A percentile compares a stretch with the other conserved stretches of the same genome.
Conservation (phyloP, 2,797 vertebrate genomes). For the Poecilia picta region DNA sequence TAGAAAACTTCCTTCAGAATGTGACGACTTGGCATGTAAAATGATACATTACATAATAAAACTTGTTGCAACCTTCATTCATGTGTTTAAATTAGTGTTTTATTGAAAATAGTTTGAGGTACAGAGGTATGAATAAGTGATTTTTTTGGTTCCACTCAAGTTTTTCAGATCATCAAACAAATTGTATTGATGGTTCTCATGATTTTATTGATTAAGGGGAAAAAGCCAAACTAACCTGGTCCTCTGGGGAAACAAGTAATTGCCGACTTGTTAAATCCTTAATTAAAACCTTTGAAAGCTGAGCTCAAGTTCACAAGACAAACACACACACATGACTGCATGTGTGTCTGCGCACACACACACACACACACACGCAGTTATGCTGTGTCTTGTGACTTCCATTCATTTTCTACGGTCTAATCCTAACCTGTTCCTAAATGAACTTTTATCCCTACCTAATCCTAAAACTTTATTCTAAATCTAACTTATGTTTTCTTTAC, state of each 20-base stretch:
- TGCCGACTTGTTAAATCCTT: neutral
- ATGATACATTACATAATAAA: neutral
- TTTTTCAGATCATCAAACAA: neutral
- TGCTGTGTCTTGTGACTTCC: no score
- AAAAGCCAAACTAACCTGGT: neutral
- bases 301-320: neutral
- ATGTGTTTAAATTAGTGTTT: neutral
- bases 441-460: no score
- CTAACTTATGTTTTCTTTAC: no score
- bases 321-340: neutral
- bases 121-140: neutral
- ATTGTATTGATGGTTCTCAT: neutral
- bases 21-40: neutral
- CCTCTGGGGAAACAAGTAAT: neutral
- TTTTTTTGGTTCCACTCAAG: neutral
- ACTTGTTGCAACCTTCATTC: neutral
- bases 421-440: no score
- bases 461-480: no score
- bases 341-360: no score
- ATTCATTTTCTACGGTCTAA: no score
- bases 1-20: neutral
- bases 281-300: neutral
- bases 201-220: neutral
- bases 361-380: no score
- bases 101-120: neutral